Evolutionary conservation across 2,797 vertebrate genomes (phyloP), one percentile per base, ranked within the genome.

Genomic region (Thaleichthys pacificus): DNA sequence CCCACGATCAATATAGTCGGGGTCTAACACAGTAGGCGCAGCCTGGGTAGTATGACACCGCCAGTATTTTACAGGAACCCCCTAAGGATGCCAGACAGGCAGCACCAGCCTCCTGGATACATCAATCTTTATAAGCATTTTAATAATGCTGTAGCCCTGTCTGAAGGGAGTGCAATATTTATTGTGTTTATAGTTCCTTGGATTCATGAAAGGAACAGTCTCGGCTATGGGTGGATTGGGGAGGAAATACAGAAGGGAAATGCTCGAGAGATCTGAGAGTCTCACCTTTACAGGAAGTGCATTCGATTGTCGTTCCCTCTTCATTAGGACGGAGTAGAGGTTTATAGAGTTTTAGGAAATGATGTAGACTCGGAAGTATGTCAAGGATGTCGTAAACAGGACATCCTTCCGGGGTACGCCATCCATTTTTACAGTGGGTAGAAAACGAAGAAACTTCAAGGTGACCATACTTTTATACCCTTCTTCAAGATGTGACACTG

Each of bases 81-180:
- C 84, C 80, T 60, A 42, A 67, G 75, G 78, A 77, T 19, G 30
- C 56, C 17, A 26, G 22, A 67, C 35, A 60, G 9, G 24, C 58
- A 32, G 30, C 51, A 30, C 32, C 69, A 51, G 75, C 51, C 49
- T 58, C 61, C 60, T 9, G 19, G 8, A 35, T 70, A n/a, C 26
- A 81, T 80, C 69, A 62, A 76, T 85, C 73, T 80, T 65, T 63
- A 77, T 78, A 28, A 72, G 66, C 21, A 17, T 69, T 77, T 70
- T 75, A 68, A 70, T 80, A 74, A 82, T 57, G 56, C 67, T 22
- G 24, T 38, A 42, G 62, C 72, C 68, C 56, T 5, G 11, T 56
- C 67, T 57, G 54, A 68, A 69, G 70, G 62, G 56, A 26, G 15
- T 28, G 61, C 51, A 21, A 19, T 51, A 42, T 72, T 80, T 78